Evolutionary conservation across 2,113 vertebrate genomes (phyloP).

Genomic region (Chitala chitala): DNA sequence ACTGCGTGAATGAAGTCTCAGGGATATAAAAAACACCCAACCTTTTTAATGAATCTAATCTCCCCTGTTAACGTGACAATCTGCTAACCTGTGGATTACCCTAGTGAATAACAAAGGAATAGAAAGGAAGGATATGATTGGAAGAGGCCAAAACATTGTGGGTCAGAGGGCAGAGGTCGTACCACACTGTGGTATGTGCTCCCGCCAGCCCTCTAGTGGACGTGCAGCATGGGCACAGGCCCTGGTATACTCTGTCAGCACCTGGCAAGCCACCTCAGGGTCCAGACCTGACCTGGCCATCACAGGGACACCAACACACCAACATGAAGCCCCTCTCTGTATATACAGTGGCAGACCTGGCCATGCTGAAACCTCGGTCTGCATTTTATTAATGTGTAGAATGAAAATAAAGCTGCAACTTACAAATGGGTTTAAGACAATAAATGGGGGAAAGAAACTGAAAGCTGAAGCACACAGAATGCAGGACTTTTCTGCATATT

Average conservation of each 20-base stretch:
- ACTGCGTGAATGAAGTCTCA: too few species aligned
- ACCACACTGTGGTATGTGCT: constrained; percentile 77
- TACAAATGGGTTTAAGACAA: background rate
- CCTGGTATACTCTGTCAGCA: constrained; percentile 83
- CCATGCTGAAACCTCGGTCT: too few species aligned
- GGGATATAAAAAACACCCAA: too few species aligned
- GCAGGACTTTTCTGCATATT: too few species aligned
- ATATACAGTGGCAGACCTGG: too few species aligned
- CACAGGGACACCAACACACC: background rate
- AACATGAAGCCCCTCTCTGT: too few species aligned
- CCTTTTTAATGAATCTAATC: too few species aligned
- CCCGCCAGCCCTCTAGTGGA: constrained; percentile 80
- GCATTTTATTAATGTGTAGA: background rate
- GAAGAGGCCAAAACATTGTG: background rate
- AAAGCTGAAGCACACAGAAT: too few species aligned
- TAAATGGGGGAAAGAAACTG: background rate
- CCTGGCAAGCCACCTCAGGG: constrained; percentile 77
- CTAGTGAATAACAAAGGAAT: background rate
- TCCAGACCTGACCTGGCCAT: constrained; percentile 71
- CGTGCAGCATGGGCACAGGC: constrained; percentile 85
- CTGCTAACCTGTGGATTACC: too few species aligned
- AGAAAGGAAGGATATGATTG: background rate
- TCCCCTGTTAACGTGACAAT: too few species aligned
- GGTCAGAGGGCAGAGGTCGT: constrained; percentile 37
- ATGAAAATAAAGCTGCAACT: background rate